Percentiles rank a stretch among this genome's conserved stretches.
Conservation (phyloP, 2,113 vertebrate genomes). For the Cebus imitator region DNA sequence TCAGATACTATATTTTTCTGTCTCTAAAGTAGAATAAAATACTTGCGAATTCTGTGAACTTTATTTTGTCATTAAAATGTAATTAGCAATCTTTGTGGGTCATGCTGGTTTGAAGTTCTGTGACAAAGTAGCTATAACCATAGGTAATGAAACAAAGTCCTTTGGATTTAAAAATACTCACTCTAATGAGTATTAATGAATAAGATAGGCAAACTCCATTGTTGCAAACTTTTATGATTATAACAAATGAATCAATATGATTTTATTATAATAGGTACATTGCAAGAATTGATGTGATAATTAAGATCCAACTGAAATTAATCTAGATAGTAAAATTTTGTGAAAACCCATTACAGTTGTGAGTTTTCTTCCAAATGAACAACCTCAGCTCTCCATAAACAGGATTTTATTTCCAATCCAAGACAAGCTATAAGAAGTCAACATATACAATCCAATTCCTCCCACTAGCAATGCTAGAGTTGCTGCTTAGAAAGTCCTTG, state of each 20-base stretch:
- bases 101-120: constrained; percentile 22
- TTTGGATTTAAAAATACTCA: constrained; percentile 45
- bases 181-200: constrained; percentile 13
- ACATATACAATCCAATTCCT: background rate
- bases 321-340: background rate
- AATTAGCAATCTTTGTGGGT: constrained; percentile 20
- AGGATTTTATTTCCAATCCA: background rate
- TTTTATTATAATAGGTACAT: background rate
- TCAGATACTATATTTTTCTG: constrained; percentile 38
- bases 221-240: constrained; percentile 26
- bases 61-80: constrained; percentile 56
- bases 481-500: background rate
- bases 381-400: background rate
- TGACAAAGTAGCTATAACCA: constrained; percentile 20
- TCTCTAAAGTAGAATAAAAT: constrained; percentile 27
- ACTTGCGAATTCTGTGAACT: constrained; percentile 22
- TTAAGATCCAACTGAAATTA: constrained; percentile 51
- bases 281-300: constrained; percentile 8
- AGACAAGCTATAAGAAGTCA: background rate
- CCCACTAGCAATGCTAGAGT: background rate
- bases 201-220: constrained; percentile 41
- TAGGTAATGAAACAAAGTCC: constrained; percentile 20
- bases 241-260: constrained; percentile 15
- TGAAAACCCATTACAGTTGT: constrained; percentile 25
- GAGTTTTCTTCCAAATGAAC: constrained; percentile 29